Evolutionary conservation across 2,113 vertebrate genomes (phyloP).

Genomic region (Trichomycterus rosablanca): DNA sequence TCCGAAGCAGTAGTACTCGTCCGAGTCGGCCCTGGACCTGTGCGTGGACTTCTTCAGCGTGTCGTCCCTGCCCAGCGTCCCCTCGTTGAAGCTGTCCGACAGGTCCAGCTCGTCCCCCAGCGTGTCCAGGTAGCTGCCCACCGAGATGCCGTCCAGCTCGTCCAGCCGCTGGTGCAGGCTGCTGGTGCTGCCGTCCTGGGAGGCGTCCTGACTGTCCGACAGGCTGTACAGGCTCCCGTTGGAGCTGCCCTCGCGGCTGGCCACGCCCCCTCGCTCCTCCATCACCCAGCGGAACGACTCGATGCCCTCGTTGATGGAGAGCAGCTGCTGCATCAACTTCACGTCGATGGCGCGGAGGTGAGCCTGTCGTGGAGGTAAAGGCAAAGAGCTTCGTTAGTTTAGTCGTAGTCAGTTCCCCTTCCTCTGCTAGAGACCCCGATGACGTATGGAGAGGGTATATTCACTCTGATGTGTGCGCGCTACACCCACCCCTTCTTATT

Average conservation of each 20-base stretch:
- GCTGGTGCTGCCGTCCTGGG: slow-evolving; percentile 75
- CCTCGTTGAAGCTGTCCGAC: slow-evolving; percentile 74
- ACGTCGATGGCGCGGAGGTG: slow-evolving; percentile 87
- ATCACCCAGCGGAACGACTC: slow-evolving; percentile 95
- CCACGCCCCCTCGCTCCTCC: slow-evolving; percentile 80
- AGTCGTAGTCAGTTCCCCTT: too few relatives aligned
- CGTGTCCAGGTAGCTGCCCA: slow-evolving; percentile 95
- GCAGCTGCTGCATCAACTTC: slow-evolving; percentile 89
- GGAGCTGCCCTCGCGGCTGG: slow-evolving; percentile 86
- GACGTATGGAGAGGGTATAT: too few relatives aligned
- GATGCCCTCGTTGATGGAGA: slow-evolving; percentile 94
- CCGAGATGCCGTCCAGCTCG: slow-evolving; percentile 83
- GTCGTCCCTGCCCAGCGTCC: slow-evolving; percentile 68
- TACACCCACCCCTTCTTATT: too few relatives aligned
- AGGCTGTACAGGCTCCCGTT: slow-evolving; percentile 88
- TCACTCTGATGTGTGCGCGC: too few relatives aligned
- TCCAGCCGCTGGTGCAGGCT: slow-evolving; percentile 84
- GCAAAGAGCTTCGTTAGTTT: not conserved
- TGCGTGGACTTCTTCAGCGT: slow-evolving; percentile 63
- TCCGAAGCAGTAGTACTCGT: slow-evolving; percentile 94
- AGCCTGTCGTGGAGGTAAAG: slow-evolving; percentile 64
- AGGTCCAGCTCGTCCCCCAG: slow-evolving; percentile 83
- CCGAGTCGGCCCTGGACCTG: slow-evolving; percentile 75
- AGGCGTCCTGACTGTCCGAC: slow-evolving; percentile 84
- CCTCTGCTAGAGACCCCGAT: too few relatives aligned